Evolutionary conservation across 2,888 invertebrate species (phyloP).

Genomic region (Nomada hirtipes): DNA sequence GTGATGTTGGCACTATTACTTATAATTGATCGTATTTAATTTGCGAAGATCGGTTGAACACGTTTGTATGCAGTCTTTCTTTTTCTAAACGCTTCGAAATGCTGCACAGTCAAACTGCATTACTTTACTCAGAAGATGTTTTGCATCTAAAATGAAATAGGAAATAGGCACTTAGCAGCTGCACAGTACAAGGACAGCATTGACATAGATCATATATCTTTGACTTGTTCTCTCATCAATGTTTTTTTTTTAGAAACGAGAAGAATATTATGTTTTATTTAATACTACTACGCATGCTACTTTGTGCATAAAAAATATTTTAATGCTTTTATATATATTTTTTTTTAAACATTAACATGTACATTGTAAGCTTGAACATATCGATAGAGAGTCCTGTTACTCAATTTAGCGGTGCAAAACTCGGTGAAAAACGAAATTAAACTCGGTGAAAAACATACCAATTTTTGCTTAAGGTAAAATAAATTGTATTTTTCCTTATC

Average conservation of each 20-base stretch:
- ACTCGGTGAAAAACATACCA: not conserved
- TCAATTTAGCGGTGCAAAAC: not conserved
- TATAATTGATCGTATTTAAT: conserved; percentile 30
- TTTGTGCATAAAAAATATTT: not conserved
- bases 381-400: not conserved
- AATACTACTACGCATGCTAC: not conserved
- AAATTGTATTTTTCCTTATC: conserved; percentile 5
- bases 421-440: not conserved
- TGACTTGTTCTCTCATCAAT: conserved; percentile 41
- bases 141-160: conserved; percentile 81
- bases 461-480: not conserved
- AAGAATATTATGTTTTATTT: not conserved
- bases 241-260: conserved; percentile 17
- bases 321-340: not conserved
- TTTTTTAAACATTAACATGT: not conserved
- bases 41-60: not conserved
- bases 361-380: not conserved
- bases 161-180: conserved; percentile 78
- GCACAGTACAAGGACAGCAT: conserved; percentile 62
- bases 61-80: conserved; percentile 16
- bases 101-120: conserved; percentile 63
- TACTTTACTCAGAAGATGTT: conserved; percentile 67
- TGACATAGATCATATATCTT: conserved; percentile 55
- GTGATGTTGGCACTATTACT: conserved; percentile 32
- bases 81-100: conserved; percentile 58